Evolutionary conservation across 30 jellyfish, hydroid and myxozoan species (phyloP).

Genomic region (Catostylus mosaicus): DNA sequence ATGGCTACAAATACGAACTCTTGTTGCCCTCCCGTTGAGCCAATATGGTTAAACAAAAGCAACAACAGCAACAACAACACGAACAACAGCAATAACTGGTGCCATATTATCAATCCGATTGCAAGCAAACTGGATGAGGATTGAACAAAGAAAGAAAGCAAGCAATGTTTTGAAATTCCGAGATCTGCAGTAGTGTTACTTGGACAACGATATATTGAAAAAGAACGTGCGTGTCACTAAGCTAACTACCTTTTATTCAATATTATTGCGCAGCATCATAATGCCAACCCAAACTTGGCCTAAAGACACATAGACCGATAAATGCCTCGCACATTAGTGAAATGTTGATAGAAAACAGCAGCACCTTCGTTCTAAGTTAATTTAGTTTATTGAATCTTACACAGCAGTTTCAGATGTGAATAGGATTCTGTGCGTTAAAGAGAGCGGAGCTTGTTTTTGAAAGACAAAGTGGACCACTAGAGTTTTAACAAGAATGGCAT

Average conservation of each 20-base stretch:
- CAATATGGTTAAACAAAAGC: not conserved
- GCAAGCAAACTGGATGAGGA: not conserved
- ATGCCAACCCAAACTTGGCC: not conserved
- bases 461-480: not conserved
- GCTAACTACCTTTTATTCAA: not conserved
- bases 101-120: not conserved
- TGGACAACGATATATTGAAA: not conserved
- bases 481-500: constrained; percentile 20
- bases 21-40: not conserved
- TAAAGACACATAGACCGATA: not conserved
- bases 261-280: not conserved
- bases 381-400: not conserved
- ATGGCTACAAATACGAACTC: not conserved
- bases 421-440: not conserved
- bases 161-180: not conserved
- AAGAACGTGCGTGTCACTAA: not conserved
- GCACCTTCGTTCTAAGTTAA: not conserved
- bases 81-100: not conserved
- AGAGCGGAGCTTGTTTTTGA: not conserved
- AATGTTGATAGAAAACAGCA: not conserved
- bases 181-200: not conserved
- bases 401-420: not conserved
- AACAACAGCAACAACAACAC: not conserved
- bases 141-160: not conserved
- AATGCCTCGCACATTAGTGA: not conserved